Percentiles rank a stretch among this genome's conserved stretches.
phyloP scores from a whole-genome alignment of 2,113 vertebrate genomes.

The Lichenostomus cassidix region DNA sequence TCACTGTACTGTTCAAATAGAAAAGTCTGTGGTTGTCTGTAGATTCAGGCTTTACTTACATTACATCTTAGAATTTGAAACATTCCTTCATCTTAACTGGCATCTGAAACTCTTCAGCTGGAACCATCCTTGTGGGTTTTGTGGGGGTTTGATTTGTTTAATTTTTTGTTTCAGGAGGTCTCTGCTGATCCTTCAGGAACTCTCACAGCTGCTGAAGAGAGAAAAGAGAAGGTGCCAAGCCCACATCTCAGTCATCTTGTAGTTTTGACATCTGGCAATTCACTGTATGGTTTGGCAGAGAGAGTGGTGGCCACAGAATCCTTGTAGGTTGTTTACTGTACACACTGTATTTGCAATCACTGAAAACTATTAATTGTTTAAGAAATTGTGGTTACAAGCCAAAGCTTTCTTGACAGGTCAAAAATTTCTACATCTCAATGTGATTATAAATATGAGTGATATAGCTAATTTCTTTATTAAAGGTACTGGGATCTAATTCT shows the following conservation, averaged over 20 bases:
- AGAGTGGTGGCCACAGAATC: conserved; percentile 97
- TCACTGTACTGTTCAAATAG: not conserved
- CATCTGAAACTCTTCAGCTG: not conserved
- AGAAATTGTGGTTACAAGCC: not conserved
- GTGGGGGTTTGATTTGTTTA: not conserved
- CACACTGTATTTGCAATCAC: not conserved
- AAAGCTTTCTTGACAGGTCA: not conserved
- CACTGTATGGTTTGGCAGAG: conserved; percentile 89
- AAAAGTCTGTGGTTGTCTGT: not conserved
- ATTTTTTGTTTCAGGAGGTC: conserved; percentile 81
- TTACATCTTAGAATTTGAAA: not conserved
- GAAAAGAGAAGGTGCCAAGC: conserved; percentile 95
- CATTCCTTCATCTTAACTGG: not conserved
- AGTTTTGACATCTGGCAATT: conserved; percentile 83
- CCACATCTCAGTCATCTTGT: conserved; percentile 96
- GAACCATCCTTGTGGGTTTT: not conserved
- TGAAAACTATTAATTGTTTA: not conserved
- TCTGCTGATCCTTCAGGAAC: conserved; percentile 77
- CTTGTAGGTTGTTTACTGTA: conserved; percentile 83
- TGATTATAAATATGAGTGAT: not conserved
- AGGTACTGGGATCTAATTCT: not conserved
- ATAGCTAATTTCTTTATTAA: not conserved
- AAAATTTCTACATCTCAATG: not conserved
- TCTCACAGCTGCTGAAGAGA: conserved; percentile 85
- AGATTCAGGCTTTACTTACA: not conserved